Conservation (phyloP, 2,797 vertebrate species). For the Pelodytes ibericus region DNA sequence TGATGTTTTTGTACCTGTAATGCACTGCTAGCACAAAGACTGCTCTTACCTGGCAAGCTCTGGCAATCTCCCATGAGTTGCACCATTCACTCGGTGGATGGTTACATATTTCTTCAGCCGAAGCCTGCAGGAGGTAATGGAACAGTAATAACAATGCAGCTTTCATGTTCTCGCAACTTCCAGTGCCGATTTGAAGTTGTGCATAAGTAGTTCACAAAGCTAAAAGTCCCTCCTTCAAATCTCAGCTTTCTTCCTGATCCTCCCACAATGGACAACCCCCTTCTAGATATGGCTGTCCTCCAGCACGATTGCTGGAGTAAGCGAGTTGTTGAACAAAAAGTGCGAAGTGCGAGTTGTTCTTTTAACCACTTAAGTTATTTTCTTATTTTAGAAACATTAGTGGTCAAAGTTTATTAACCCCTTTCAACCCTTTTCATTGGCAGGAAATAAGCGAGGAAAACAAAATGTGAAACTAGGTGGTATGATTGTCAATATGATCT, state of each 20-base stretch:
- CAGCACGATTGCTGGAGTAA: neutral
- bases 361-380: no score
- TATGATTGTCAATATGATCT: no score
- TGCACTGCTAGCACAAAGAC: no score
- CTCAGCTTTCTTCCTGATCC: conserved; percentile 27
- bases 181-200: neutral
- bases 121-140: neutral
- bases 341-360: no score
- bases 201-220: neutral
- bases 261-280: neutral
- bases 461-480: no score
- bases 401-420: no score
- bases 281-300: neutral
- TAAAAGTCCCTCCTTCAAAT: conserved; percentile 14
- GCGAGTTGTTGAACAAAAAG: no score
- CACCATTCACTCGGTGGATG: conserved; percentile 79
- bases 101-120: conserved; percentile 64
- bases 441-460: no score
- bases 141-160: neutral
- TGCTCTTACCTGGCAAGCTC: conserved; percentile 72
- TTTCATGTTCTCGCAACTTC: conserved; percentile 11
- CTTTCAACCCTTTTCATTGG: no score
- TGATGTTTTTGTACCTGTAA: no score
- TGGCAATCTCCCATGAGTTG: conserved; percentile 70
- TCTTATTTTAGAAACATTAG: no score